phyloP scores from a whole-genome alignment of 37 sponge, comb jelly and placozoan genomes.

The Oopsacas minuta region DNA sequence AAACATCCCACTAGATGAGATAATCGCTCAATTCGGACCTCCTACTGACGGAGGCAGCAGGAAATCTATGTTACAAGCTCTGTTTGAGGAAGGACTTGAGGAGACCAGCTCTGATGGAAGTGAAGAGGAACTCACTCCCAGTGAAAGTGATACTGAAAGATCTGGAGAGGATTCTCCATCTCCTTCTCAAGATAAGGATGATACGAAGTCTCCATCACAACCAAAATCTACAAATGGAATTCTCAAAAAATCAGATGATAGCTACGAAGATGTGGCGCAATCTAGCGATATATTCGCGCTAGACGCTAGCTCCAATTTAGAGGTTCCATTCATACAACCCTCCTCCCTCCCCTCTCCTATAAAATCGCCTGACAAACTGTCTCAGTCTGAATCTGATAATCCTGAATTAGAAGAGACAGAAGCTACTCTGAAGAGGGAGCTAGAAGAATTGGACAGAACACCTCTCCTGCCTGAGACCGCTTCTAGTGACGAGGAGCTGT shows the following conservation, averaged over 20 bases:
- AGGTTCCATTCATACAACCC: neutral
- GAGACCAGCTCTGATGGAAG: constrained; percentile 9
- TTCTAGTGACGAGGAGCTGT: neutral
- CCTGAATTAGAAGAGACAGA: neutral
- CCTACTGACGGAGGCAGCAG: neutral
- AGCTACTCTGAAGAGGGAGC: neutral
- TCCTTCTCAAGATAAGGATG: neutral
- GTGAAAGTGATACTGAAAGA: neutral
- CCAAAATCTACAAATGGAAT: neutral
- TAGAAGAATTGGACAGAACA: constrained; percentile 20
- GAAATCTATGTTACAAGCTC: neutral
- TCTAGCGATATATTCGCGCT: neutral
- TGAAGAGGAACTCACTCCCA: constrained; percentile 17
- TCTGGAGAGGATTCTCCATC: neutral
- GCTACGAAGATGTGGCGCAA: neutral
- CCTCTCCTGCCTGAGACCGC: constrained; percentile 17
- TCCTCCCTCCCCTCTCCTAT: constrained; percentile 7
- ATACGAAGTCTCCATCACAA: neutral
- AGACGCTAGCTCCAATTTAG: neutral
- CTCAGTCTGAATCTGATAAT: neutral
- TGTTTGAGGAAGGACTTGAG: neutral
- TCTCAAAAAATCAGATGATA: neutral
- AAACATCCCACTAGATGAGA: constrained; percentile 49
- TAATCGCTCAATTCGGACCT: constrained; percentile 43
- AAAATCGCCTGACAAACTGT: neutral